These are phyloP conservation scores for Pycnomerus fuliginosus DNA, from an alignment of 2,888 invertebrate genomes.

Conservation along the genomic window DNA sequence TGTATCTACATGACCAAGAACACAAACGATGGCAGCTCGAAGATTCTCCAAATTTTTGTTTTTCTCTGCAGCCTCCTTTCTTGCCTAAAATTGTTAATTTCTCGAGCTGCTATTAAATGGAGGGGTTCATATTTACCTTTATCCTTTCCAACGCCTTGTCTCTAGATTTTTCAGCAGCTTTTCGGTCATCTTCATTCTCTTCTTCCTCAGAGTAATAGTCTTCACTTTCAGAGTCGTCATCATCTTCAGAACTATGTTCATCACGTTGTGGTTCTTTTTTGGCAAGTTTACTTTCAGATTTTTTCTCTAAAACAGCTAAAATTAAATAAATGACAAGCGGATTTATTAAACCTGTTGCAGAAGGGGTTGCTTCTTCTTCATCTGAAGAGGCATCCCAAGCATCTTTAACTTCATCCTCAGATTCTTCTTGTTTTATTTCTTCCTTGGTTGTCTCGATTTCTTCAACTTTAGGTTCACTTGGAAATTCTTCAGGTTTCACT, in stretches of 20 bases:
- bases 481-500: conserved; percentile 38
- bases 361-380: conserved; percentile 55
- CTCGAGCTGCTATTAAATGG: neutral
- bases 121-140: conserved; percentile 59
- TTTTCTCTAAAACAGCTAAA: neutral
- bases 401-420: conserved; percentile 69
- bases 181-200: conserved; percentile 65
- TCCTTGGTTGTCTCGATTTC: conserved; percentile 38
- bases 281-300: too few relatives aligned
- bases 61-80: conserved; percentile 69
- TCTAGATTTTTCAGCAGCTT: conserved; percentile 73
- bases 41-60: conserved; percentile 67
- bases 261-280: conserved; percentile 36
- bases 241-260: conserved; percentile 38
- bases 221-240: conserved; percentile 42
- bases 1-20: conserved; percentile 98
- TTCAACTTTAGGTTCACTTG: conserved; percentile 28
- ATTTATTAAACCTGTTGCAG: conserved; percentile 22
- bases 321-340: neutral
- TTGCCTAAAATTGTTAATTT: conserved; percentile 53
- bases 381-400: conserved; percentile 76
- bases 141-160: conserved; percentile 74
- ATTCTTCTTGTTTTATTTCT: conserved; percentile 34
- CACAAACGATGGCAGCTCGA: conserved; percentile 96
- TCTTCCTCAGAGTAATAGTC: conserved; percentile 52